These are phyloP conservation scores for Andrena cerasifolii DNA, from an alignment of 1,140 invertebrate genomes.

Conservation along the genomic window DNA sequence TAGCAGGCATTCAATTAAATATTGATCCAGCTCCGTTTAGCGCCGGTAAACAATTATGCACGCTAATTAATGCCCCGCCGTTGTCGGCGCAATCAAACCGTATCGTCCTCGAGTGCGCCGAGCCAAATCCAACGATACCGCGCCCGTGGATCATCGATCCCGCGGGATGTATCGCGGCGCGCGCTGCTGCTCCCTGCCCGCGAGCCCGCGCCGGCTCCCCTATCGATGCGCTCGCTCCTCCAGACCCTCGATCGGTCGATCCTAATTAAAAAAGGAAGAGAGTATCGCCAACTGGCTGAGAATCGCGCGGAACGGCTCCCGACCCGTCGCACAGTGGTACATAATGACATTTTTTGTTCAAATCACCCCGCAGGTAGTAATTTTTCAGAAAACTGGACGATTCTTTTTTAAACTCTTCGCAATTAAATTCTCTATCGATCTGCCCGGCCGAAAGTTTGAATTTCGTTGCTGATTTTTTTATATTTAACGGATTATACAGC, in stretches of 20 bases:
- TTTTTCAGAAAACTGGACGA: too few species aligned
- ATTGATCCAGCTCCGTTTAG: slow-evolving; percentile 81
- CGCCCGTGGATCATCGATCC: slow-evolving; percentile 62
- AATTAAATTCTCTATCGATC: too few species aligned
- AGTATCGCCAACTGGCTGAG: slow-evolving; percentile 6
- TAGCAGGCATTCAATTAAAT: slow-evolving; percentile 82
- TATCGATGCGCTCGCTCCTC: slow-evolving; percentile 1
- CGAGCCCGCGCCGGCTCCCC: not conserved
- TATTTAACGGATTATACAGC: too few species aligned
- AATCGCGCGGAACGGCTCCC: not conserved
- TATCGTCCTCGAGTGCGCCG: slow-evolving; percentile 65
- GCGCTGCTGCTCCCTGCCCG: not conserved
- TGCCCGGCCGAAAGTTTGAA: too few species aligned
- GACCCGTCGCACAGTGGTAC: too few species aligned
- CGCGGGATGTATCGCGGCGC: too few species aligned
- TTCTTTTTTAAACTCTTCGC: too few species aligned
- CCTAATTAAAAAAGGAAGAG: slow-evolving; percentile 52
- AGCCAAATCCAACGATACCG: slow-evolving; percentile 45
- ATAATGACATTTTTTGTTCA: too few species aligned
- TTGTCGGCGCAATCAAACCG: slow-evolving; percentile 79
- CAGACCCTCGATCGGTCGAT: slow-evolving; percentile 44
- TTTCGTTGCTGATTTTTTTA: too few species aligned
- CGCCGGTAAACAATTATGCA: slow-evolving; percentile 81
- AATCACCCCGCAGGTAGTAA: too few species aligned
- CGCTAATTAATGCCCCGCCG: slow-evolving; percentile 80